Evolutionary conservation across 1,140 invertebrate genomes (phyloP), one percentile per base, ranked within the genome.

Genomic region (Polypedilum pembai): DNA sequence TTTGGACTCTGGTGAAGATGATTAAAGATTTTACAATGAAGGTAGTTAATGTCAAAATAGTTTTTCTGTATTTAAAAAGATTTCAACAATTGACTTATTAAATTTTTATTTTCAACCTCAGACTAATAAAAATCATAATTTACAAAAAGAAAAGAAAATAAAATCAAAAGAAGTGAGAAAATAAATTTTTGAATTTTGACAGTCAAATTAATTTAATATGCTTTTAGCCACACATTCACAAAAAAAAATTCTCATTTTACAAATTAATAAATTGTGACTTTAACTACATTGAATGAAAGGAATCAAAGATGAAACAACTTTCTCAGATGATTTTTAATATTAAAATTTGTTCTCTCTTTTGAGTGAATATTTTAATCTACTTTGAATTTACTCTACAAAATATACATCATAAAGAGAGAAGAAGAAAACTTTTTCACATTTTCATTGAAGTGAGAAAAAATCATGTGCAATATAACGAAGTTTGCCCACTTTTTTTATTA

Each of bases 191-290:
- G n/a, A 12, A n/a, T 56, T 56, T 56, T 56, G 45, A 56, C 45
- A 56, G 45, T 12, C 45, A 56, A 56, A 56, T 56, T 56, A 56
- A 56, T 56, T 56, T 56, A 56, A 56, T 56, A 56, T 56, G 12
- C 15, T 56, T n/a, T 56, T 15, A 56, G n/a, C 3, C 12, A 56
- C 12, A 56, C 1, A 56, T n/a, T 45, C 8, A 45, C 3, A 15
- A 12, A 12, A 56, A 56, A 56, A 56, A 56, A 15, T 56, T n/a
- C 45, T 56, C 45, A 56, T 56, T 56, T 56, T 12, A 56, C 45
- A 56, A 56, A 56, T 56, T 56, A 56, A 56, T 56, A 56, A 56
- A 56, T 56, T 56, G 45, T 56, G 45, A 56, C 45, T 56, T 56
- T 56, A 56, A 56, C 45, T 56, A 56, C 45, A 56, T 56, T 56